These are phyloP conservation scores for Branchellion lobata DNA, from an alignment of 2,888 invertebrate genomes.

Conservation along the genomic window DNA sequence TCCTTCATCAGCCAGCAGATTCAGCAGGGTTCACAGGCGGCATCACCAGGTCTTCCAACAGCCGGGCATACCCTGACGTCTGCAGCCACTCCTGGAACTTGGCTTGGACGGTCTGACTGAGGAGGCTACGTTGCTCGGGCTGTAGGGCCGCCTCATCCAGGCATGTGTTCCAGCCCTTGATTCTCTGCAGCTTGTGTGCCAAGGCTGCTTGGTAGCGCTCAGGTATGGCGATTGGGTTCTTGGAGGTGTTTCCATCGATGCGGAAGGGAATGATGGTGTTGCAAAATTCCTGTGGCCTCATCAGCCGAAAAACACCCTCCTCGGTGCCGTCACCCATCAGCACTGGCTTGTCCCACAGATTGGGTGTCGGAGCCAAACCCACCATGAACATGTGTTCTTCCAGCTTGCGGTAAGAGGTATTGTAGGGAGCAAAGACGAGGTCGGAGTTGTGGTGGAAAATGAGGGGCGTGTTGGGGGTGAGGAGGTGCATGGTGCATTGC, in stretches of 20 bases:
- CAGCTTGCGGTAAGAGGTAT: conserved; percentile 61
- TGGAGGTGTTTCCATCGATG: conserved; percentile 58
- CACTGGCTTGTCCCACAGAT: conserved; percentile 63
- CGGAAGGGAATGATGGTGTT: conserved; percentile 61
- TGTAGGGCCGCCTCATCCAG: conserved; percentile 59
- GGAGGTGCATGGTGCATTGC: conserved; percentile 60
- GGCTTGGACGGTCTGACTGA: conserved; percentile 59
- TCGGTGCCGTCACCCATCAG: conserved; percentile 54
- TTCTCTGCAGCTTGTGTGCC: conserved; percentile 56
- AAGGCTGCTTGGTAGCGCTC: conserved; percentile 57
- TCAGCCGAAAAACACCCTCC: conserved; percentile 58
- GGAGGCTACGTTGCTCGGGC: conserved; percentile 58
- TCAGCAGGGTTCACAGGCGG: too few species aligned
- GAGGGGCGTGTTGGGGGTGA: conserved; percentile 62
- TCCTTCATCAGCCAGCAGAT: conserved; percentile 53
- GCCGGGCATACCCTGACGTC: conserved; percentile 59
- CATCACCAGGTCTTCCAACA: conserved; percentile 59
- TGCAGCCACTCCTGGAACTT: conserved; percentile 60
- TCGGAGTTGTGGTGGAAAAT: conserved; percentile 61
- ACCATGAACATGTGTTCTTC: conserved; percentile 61
- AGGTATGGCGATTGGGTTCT: conserved; percentile 58
- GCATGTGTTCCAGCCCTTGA: conserved; percentile 60
- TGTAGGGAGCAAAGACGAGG: conserved; percentile 62
- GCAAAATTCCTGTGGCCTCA: conserved; percentile 58
- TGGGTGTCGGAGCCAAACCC: conserved; percentile 58